Percentiles rank a stretch among this genome's conserved stretches.
phyloP scores from a whole-genome alignment of 2,888 invertebrate genomes.

The Dryomyza anilis region DNA sequence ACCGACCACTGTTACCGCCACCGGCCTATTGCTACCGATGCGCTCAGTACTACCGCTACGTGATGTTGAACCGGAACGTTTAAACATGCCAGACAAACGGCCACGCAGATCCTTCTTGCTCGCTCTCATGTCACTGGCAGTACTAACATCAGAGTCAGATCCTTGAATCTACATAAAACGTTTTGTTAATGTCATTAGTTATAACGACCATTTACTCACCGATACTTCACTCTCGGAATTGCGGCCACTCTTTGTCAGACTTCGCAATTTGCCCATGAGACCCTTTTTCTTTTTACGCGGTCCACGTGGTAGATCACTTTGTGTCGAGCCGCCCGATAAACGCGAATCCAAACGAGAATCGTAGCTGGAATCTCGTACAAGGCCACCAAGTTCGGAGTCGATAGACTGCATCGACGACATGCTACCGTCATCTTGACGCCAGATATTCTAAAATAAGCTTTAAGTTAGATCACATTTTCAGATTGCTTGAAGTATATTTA shows the following conservation, averaged over 20 bases:
- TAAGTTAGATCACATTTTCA: not conserved
- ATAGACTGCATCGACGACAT: conserved; percentile 82
- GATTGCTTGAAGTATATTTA: conserved; percentile 27
- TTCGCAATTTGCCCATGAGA: conserved; percentile 82
- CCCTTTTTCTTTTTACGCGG: conserved; percentile 79
- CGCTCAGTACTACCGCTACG: conserved; percentile 68
- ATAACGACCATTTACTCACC: conserved; percentile 41
- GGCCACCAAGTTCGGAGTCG: conserved; percentile 70
- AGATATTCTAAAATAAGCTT: conserved; percentile 70
- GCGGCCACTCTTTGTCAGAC: conserved; percentile 78
- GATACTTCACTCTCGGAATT: conserved; percentile 61
- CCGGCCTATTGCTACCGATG: conserved; percentile 60
- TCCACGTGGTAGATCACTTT: conserved; percentile 76
- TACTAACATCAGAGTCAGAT: conserved; percentile 75
- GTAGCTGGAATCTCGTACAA: conserved; percentile 73
- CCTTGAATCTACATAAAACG: conserved; percentile 63
- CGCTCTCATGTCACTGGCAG: conserved; percentile 66
- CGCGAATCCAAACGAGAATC: conserved; percentile 72
- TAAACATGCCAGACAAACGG: conserved; percentile 82
- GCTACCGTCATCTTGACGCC: conserved; percentile 84
- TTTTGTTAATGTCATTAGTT: not conserved
- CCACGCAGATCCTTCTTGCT: conserved; percentile 80
- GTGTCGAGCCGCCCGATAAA: conserved; percentile 82
- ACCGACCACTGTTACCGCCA: conserved; percentile 62
- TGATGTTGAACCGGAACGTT: conserved; percentile 68